Evolutionary conservation across 1,140 invertebrate species (phyloP).

Genomic region (Varroa destructor): DNA sequence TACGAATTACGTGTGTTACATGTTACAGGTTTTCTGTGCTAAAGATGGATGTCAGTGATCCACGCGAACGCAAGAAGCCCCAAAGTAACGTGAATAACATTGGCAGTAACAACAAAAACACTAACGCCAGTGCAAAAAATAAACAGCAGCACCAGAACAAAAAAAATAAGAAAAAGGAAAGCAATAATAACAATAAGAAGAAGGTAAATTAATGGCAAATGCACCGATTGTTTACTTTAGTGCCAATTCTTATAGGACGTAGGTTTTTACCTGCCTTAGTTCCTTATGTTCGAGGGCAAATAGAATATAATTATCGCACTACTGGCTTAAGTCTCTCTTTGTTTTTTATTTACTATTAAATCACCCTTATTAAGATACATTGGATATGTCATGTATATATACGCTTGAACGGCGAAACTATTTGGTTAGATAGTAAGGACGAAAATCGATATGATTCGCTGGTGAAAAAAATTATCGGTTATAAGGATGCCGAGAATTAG

Average conservation of each 20-base stretch:
- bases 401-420: no score
- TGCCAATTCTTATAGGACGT: background rate
- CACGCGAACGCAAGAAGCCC: constrained; percentile 5
- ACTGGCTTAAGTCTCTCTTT: no score
- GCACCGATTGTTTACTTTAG: background rate
- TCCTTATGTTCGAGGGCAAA: no score
- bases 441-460: no score
- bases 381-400: no score
- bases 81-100: background rate
- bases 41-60: constrained; percentile 10
- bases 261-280: no score
- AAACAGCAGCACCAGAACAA: constrained; percentile 6
- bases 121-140: background rate
- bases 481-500: no score
- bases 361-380: no score
- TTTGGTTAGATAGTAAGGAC: no score
- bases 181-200: constrained; percentile 6
- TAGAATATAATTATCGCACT: no score
- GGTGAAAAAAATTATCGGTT: no score
- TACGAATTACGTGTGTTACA: background rate
- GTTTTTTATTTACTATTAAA: no score
- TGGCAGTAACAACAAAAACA: background rate
- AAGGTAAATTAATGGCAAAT: background rate
- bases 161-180: constrained; percentile 8
- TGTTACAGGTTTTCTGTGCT: constrained; percentile 8